Conservation (phyloP, 2,797 vertebrate genomes). For the Leptatherina wallacei region DNA sequence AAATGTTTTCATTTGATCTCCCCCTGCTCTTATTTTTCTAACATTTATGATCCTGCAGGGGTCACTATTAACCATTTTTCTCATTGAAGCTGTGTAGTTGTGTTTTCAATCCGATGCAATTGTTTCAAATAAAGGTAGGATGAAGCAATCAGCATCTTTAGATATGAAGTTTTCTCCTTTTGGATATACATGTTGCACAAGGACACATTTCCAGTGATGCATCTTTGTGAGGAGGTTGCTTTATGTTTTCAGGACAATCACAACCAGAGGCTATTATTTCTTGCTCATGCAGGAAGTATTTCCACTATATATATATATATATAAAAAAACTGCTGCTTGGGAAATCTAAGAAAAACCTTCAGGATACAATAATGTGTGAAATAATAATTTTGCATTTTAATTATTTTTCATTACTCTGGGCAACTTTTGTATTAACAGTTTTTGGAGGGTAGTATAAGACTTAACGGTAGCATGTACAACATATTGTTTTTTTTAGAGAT, state of each 20-base stretch:
- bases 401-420: conserved; percentile 15
- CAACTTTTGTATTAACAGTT: conserved; percentile 16
- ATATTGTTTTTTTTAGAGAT: neutral
- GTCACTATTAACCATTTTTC: conserved; percentile 69
- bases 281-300: neutral
- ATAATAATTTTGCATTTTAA: conserved; percentile 11
- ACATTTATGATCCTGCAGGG: conserved; percentile 66
- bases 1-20: neutral
- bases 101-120: conserved; percentile 9
- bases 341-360: neutral
- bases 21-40: neutral
- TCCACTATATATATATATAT: neutral
- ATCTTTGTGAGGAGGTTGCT: neutral
- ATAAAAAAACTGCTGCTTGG: too few species aligned
- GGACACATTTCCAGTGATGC: neutral
- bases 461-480: neutral
- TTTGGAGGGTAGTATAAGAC: neutral
- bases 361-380: conserved; percentile 2
- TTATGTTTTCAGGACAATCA: neutral
- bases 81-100: conserved; percentile 9
- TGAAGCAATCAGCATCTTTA: neutral
- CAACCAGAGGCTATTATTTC: neutral
- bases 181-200: neutral
- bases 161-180: neutral
- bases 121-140: neutral